Base-by-base conservation (phyloP, 1,140 invertebrate species). In the Idris sp. region DNA sequence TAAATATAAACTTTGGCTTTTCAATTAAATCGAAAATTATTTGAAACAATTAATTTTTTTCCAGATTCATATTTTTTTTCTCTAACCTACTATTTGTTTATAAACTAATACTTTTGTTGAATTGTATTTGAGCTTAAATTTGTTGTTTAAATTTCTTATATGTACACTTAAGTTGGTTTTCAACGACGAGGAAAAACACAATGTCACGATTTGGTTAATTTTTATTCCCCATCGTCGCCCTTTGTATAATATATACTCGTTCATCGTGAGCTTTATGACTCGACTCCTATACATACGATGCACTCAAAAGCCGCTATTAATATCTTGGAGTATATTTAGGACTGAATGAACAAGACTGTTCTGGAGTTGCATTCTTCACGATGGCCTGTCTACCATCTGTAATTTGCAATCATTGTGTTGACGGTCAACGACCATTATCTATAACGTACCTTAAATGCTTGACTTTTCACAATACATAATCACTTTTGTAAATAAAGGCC, bases 241-340 rank as follows among this genome's bases (percentile, higher is more conserved):
- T 31, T 26, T 26, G 15, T 49, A 11, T 36, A 58, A 67, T 53
- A 56, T 59, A 49, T 25, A 33, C 28, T 41, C 28, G 18, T 13
- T 51, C 41, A 48, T 64, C 64, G 44, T 19, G 40, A 33, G 49
- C 48, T 74, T 56, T 64, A 59, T 54, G 40, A 31, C 22, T 53
- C 38, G 38, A 49, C 22, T 53, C 19, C 19, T 58, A 54, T 48
- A 54, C 72, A 69, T 61, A 76, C 74, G 62, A 74, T 80, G 77
- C 46, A 67, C 48, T 61, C 14, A 53, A 41, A 56, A 67, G 48
- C 48, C 56, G 75, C 83, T 85, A 85, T 85, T 83, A 84, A 85
- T 85, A 85, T 79, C 80, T 67, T 56, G 68, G 68, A 74, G 75
- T 85, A 85, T 84, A 85, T 84, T 85, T 85, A 85, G 82, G 75